These are phyloP conservation scores for Apocrypta bakeri DNA, from an alignment of 1,140 invertebrate genomes.

Conservation along the genomic window DNA sequence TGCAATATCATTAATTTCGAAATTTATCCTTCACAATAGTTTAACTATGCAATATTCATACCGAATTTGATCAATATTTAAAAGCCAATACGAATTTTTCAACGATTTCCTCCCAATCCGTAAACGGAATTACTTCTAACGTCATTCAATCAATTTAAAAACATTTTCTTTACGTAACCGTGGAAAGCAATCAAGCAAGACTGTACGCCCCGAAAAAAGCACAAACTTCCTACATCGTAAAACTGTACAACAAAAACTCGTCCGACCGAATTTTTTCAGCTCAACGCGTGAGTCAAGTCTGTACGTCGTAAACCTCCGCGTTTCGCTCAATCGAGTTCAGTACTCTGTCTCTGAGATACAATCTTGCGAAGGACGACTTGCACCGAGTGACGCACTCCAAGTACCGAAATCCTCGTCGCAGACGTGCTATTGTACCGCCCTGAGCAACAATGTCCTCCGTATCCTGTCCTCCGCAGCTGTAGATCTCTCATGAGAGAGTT, in stretches of 20 bases:
- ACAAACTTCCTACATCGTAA: not conserved
- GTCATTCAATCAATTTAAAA: too few relatives aligned
- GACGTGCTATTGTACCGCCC: too few relatives aligned
- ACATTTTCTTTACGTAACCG: not conserved
- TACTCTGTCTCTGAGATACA: constrained; percentile 46
- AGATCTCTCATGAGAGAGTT: not conserved
- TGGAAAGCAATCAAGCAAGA: not conserved
- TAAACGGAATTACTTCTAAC: too few relatives aligned
- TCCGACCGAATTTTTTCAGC: not conserved
- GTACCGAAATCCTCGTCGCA: not conserved
- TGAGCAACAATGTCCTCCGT: not conserved
- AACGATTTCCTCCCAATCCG: too few relatives aligned
- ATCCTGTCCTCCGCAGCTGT: constrained; percentile 2
- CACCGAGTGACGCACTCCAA: not conserved
- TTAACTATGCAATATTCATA: too few relatives aligned
- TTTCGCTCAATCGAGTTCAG: constrained; percentile 56
- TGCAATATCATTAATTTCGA: too few relatives aligned
- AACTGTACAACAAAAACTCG: not conserved
- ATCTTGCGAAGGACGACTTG: not conserved
- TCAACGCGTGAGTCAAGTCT: not conserved
- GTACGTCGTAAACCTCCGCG: not conserved
- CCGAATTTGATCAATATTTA: too few relatives aligned
- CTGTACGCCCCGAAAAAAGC: not conserved
- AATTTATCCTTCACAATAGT: too few relatives aligned
- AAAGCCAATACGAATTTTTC: not conserved